phyloP scores from a whole-genome alignment of 2,797 vertebrate genomes.

The Danio tinwini region DNA sequence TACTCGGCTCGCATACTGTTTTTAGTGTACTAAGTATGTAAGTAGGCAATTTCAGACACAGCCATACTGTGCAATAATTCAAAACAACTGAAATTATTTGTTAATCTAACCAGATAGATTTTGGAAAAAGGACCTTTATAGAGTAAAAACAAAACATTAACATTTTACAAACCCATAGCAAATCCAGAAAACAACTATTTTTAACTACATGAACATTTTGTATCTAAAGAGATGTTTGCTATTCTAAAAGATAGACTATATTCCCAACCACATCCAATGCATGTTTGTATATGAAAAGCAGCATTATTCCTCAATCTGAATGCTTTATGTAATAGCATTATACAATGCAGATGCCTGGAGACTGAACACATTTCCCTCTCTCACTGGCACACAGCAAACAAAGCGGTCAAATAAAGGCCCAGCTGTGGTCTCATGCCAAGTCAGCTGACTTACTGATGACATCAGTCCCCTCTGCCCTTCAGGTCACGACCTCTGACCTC shows the following conservation, averaged over 20 bases:
- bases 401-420: slow-evolving; percentile 20
- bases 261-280: not conserved
- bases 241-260: not conserved
- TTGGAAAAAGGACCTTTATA: too few relatives aligned
- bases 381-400: slow-evolving; percentile 24
- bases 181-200: too few relatives aligned
- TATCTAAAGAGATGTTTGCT: not conserved
- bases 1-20: too few relatives aligned
- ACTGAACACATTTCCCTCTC: slow-evolving; percentile 8
- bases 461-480: slow-evolving; percentile 34
- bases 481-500: slow-evolving; percentile 55
- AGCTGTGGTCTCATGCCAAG: slow-evolving; percentile 26
- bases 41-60: too few relatives aligned
- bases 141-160: too few relatives aligned
- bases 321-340: slow-evolving; percentile 62
- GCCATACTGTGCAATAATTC: too few relatives aligned
- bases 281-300: not conserved
- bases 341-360: slow-evolving; percentile 40
- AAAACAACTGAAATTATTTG: too few relatives aligned
- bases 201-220: not conserved
- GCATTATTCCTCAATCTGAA: slow-evolving; percentile 39
- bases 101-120: too few relatives aligned
- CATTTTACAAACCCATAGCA: too few relatives aligned
- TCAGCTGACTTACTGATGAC: slow-evolving; percentile 47
- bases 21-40: too few relatives aligned